phyloP scores from a whole-genome alignment of 2,113 vertebrate genomes.

The Thamnophis sirtalis region DNA sequence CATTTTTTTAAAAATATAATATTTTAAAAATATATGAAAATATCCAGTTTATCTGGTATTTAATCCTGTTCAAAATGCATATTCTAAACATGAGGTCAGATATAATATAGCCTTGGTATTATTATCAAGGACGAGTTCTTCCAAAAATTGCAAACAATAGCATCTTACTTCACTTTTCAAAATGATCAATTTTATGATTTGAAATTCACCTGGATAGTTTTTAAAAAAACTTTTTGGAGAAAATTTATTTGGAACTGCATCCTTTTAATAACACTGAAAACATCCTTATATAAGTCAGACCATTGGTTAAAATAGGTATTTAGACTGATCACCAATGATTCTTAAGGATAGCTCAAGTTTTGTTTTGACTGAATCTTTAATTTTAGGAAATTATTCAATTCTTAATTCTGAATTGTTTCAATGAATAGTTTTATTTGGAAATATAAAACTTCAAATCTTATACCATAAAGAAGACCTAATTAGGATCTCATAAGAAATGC shows the following conservation, averaged over 20 bases:
- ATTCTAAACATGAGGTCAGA: background rate
- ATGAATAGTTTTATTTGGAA: slow-evolving; percentile 29
- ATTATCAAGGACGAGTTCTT: slow-evolving; percentile 9
- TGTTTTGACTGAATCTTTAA: background rate
- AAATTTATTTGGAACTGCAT: background rate
- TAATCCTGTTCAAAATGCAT: background rate
- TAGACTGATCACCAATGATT: background rate
- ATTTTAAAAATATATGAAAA: background rate
- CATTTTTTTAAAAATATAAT: background rate
- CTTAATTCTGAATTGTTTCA: slow-evolving; percentile 55
- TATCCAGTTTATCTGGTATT: background rate
- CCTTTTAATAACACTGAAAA: background rate
- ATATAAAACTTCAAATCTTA: too few relatives aligned
- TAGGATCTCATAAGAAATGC: background rate
- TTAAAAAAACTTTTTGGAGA: background rate
- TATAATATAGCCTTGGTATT: background rate
- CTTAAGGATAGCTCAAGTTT: background rate
- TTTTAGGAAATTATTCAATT: slow-evolving; percentile 27
- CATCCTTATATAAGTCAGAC: background rate
- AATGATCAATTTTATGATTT: slow-evolving; percentile 28
- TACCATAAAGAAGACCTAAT: background rate
- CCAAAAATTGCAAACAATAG: slow-evolving; percentile 25
- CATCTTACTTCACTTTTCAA: slow-evolving; percentile 47
- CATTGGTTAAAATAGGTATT: background rate
- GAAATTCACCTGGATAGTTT: background rate